Conservation (phyloP, 2,797 vertebrate genomes). For the Tiaroga cobitis region DNA sequence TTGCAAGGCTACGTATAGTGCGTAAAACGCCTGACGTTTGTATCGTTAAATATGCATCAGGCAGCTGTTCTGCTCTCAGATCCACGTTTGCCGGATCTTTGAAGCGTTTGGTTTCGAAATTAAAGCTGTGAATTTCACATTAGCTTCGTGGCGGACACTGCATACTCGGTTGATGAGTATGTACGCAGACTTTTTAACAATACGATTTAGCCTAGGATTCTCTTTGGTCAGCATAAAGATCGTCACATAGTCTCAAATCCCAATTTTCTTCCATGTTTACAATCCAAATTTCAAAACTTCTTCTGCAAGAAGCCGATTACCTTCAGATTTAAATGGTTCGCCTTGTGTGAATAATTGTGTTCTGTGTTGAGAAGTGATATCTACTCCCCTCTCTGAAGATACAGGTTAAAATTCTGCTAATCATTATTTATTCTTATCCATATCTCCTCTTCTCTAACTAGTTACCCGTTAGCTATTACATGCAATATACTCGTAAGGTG, state of each 20-base stretch:
- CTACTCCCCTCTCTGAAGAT: not conserved
- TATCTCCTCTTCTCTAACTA: not conserved
- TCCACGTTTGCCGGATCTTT: not conserved
- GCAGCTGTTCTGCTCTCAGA: constrained; percentile 32
- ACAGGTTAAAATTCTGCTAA: not conserved
- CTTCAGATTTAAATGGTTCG: not conserved
- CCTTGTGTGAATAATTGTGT: no score
- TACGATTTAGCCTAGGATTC: not conserved
- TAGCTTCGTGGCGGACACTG: not conserved
- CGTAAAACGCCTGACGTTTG: not conserved
- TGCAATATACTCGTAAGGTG: not conserved
- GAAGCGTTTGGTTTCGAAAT: constrained; percentile 21
- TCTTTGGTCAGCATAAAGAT: constrained; percentile 2
- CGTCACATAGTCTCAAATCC: not conserved
- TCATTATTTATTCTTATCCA: not conserved
- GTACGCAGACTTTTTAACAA: not conserved
- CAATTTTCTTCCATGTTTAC: not conserved
- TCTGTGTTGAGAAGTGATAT: not conserved
- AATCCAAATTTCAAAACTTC: not conserved
- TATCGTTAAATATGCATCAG: constrained; percentile 27
- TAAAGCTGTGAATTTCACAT: constrained; percentile 38
- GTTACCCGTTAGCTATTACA: not conserved
- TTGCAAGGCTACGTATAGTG: not conserved
- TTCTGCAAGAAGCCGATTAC: not conserved
- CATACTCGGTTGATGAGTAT: not conserved